Evolutionary conservation across 1,140 invertebrate genomes (phyloP).

Genomic region (Acyrthosiphon pisum): DNA sequence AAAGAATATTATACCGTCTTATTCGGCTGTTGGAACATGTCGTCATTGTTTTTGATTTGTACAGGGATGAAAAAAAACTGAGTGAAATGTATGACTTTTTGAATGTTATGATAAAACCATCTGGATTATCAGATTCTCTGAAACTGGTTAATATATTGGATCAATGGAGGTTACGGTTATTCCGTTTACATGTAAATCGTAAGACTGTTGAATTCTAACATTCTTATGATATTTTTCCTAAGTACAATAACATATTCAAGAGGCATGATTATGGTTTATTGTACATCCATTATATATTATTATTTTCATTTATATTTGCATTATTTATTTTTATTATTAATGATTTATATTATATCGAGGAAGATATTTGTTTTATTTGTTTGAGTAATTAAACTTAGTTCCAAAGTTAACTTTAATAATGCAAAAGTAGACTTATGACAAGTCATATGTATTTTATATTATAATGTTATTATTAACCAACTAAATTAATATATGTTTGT

Average conservation of each 20-base stretch:
- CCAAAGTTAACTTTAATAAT: background rate
- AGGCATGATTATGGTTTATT: background rate
- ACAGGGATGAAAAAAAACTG: slow-evolving; percentile 24
- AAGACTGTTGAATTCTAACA: background rate
- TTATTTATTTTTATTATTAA: background rate
- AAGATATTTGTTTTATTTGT: background rate
- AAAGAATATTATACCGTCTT: background rate
- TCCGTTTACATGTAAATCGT: background rate
- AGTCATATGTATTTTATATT: background rate
- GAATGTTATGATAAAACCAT: background rate
- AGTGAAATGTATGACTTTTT: slow-evolving; percentile 24
- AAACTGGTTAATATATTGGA: slow-evolving; percentile 26
- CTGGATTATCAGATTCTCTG: background rate
- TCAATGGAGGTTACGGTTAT: slow-evolving; percentile 25
- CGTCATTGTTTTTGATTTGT: slow-evolving; percentile 31
- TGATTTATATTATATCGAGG: background rate
- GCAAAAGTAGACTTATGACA: background rate
- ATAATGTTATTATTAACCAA: background rate
- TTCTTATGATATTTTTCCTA: background rate
- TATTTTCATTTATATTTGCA: background rate
- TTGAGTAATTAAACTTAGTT: background rate
- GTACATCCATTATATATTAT: background rate
- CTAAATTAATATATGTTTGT: background rate
- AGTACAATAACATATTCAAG: no score
- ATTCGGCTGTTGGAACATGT: slow-evolving; percentile 21